A percentile compares a stretch with the other conserved stretches of the same genome.
These are phyloP conservation scores for Periparus ater DNA, from an alignment of 2,797 vertebrate genomes.

Conservation along the genomic window DNA sequence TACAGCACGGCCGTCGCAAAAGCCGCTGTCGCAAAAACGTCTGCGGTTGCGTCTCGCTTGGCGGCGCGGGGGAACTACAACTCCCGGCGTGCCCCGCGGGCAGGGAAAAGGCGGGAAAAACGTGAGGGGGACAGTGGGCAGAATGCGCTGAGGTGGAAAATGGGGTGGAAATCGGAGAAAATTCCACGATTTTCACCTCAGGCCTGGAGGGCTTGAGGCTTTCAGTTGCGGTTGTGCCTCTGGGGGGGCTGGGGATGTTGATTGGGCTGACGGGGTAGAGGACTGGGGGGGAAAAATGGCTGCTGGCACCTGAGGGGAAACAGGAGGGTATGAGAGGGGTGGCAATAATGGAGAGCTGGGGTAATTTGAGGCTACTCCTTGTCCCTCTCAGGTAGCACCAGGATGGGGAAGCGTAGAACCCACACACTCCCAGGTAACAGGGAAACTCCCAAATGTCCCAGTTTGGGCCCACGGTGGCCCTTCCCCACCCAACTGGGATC, in stretches of 20 bases:
- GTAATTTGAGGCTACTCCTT: neutral
- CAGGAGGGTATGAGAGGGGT: rapidly evolving
- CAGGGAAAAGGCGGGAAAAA: neutral
- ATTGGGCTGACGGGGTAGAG: too few relatives aligned
- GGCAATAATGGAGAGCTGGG: too few relatives aligned
- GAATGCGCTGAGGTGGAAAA: neutral
- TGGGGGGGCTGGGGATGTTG: neutral
- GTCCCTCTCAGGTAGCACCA: neutral
- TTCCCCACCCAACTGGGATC: neutral
- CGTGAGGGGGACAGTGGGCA: neutral
- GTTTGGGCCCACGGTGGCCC: too few relatives aligned
- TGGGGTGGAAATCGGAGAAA: neutral
- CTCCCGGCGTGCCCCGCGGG: neutral
- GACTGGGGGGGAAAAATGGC: neutral
- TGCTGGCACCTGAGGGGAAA: neutral
- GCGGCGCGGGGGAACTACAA: neutral
- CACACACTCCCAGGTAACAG: neutral
- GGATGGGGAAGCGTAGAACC: neutral
- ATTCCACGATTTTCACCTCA: neutral
- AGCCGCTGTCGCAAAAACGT: neutral
- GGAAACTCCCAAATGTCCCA: neutral
- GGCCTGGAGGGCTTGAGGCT: neutral
- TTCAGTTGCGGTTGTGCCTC: neutral
- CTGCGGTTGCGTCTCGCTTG: neutral
- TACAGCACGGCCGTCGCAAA: neutral